A percentile compares a stretch with the other conserved stretches of the same genome.
Evolutionary conservation across 2,888 invertebrate species (phyloP).

Genomic region (Stramonita haemastoma): DNA sequence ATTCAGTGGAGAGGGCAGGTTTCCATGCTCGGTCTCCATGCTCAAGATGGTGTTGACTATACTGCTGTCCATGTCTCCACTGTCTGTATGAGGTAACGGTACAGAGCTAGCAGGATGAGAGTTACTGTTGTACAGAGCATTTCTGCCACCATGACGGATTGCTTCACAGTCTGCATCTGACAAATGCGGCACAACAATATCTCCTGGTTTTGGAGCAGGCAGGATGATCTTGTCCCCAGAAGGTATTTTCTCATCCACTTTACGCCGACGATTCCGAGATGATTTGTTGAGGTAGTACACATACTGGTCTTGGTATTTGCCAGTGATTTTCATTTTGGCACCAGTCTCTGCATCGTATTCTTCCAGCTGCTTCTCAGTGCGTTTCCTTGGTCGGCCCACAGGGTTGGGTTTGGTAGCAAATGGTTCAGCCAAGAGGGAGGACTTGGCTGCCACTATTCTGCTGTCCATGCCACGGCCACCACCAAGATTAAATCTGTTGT

Average conservation of each 20-base stretch:
- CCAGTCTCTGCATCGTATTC: conserved; percentile 53
- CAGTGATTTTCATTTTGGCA: conserved; percentile 75
- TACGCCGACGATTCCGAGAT: conserved; percentile 65
- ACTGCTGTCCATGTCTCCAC: conserved; percentile 64
- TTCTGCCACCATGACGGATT: conserved; percentile 54
- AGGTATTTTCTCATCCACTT: conserved; percentile 56
- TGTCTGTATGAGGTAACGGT: conserved; percentile 30
- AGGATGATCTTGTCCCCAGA: conserved; percentile 59
- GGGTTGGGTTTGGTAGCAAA: conserved; percentile 42
- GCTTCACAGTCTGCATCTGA: conserved; percentile 71
- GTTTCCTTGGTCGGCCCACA: conserved; percentile 49
- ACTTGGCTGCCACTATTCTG: not conserved
- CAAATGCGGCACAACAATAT: conserved; percentile 70
- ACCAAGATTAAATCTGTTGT: conserved; percentile 35
- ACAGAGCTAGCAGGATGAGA: conserved; percentile 14
- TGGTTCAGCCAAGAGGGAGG: conserved; percentile 22
- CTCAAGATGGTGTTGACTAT: conserved; percentile 71
- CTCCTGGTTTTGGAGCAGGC: conserved; percentile 66
- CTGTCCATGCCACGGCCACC: not conserved
- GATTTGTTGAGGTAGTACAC: conserved; percentile 76
- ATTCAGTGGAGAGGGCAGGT: conserved; percentile 48
- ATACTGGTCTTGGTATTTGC: conserved; percentile 76
- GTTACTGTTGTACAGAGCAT: conserved; percentile 37
- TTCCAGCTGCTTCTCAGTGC: conserved; percentile 44
- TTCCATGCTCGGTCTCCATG: conserved; percentile 61